These are phyloP conservation scores for Lepilemur septentrionalis DNA, from an alignment of 2,797 vertebrate genomes.

Conservation along the genomic window DNA sequence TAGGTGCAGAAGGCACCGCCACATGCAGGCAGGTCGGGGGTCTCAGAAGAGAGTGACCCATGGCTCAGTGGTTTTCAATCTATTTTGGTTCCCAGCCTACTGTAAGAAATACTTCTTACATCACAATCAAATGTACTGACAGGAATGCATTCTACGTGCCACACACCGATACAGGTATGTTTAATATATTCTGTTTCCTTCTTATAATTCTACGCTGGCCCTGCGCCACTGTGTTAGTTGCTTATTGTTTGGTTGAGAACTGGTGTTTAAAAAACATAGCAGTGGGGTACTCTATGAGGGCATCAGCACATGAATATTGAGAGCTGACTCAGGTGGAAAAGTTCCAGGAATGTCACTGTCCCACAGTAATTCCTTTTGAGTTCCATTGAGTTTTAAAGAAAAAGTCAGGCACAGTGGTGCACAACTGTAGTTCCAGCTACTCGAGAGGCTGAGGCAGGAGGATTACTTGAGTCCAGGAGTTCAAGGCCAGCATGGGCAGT, in stretches of 20 bases:
- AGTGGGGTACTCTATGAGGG: rapidly evolving
- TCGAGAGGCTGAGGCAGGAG: too few relatives aligned
- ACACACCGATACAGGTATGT: neutral
- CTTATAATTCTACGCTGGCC: neutral
- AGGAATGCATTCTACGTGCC: neutral
- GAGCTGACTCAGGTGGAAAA: neutral
- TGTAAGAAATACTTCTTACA: neutral
- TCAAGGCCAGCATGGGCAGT: too few relatives aligned
- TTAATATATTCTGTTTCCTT: neutral
- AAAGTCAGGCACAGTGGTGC: neutral
- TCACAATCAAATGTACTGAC: neutral
- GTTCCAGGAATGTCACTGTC: neutral
- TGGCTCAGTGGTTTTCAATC: neutral
- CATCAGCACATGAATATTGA: rapidly evolving
- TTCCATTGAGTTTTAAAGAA: neutral
- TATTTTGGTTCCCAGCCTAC: neutral
- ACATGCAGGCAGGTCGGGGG: rapidly evolving
- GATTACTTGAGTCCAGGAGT: too few relatives aligned
- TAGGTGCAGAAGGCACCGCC: neutral
- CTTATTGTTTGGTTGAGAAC: neutral
- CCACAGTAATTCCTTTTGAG: too few relatives aligned
- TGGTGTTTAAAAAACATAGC: neutral
- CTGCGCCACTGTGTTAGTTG: neutral
- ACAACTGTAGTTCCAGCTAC: too few relatives aligned
- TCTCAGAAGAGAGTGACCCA: neutral